Base-by-base conservation (phyloP, 2,888 invertebrate genomes). In the Agrochola macilenta region DNA sequence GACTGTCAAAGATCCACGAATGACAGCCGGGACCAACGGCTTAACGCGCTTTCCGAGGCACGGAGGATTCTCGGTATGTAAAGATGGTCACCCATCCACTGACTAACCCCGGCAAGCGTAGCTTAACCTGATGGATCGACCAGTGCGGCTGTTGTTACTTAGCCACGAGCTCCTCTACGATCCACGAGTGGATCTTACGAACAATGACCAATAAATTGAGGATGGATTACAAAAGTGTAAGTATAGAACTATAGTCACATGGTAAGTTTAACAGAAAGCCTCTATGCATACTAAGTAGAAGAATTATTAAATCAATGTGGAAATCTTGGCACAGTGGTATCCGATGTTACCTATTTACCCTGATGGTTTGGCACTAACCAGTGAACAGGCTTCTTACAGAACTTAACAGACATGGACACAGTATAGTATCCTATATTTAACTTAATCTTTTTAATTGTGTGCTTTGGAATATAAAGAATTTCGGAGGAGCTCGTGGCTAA, bases 281-380 rank as follows among this genome's bases (percentile, higher is more conserved):
- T 69, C 46, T 58, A 58, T 79, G 63, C 70, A 79, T 76, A 72
- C 68, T 66, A 72, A 78, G 72, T 70, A n/a, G 52, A n/a, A 20
- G 30, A 69, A 83, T 85, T 82, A 85, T 74, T 78, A 85, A 86
- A 63, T 72, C 74, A 82, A 74, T 83, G 86, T 85, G 23, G 86
- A 83, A 84, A 84, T 79, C 83, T 84, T 84, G 83, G 83, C 86
- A 86, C 72, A 60, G 64, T 65, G 64, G 63, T 49, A 60, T 20
- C 69, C 23, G 58, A 85, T 72, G 69, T 57, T 78, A 83, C n/a
- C 83, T 70, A 76, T 85, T 82, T 46, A 85, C 82, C 82, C 85
- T 69, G 69, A 72, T 81, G 20, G 61, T 82, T 85, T 82, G 82
- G 85, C 82, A 85, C 71, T n/a, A 46, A 26, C 26, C 9, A 58